These are phyloP conservation scores for Umimayanthus chanpuru DNA, from an alignment of 92 coral and sea anemone species.

Conservation along the genomic window DNA sequence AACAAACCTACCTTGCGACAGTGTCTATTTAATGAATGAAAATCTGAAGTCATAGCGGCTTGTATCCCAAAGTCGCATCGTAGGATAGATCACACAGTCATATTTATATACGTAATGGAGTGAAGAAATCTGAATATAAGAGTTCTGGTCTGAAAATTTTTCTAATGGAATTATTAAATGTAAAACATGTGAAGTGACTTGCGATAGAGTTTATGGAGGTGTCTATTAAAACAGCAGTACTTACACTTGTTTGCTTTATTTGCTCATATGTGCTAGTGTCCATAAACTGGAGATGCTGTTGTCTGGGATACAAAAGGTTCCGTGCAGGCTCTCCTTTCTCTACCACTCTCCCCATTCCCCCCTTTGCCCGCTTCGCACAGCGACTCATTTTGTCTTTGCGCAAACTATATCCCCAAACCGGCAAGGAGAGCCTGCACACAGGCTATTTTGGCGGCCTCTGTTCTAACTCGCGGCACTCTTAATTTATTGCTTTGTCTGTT, in stretches of 20 bases:
- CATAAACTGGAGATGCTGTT: no score
- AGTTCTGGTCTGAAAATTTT: neutral
- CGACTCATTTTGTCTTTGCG: no score
- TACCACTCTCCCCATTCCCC: no score
- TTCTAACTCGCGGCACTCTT: no score
- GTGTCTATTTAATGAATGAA: neutral
- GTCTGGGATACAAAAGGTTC: no score
- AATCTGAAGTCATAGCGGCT: neutral
- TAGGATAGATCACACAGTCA: neutral
- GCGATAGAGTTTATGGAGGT: neutral
- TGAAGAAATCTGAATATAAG: neutral
- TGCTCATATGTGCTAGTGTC: neutral
- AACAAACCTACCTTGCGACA: neutral
- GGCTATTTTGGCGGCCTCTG: no score
- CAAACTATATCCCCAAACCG: no score
- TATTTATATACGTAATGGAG: neutral
- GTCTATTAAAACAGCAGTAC: conserved; percentile 15
- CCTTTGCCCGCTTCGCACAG: no score
- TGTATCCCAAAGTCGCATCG: neutral
- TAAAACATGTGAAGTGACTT: neutral
- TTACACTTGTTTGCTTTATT: neutral
- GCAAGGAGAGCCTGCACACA: no score
- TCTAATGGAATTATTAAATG: neutral
- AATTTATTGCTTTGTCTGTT: no score
- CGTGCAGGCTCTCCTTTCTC: no score